Evolutionary conservation across 2,113 vertebrate species (phyloP).

Genomic region (Ailurus styani): DNA sequence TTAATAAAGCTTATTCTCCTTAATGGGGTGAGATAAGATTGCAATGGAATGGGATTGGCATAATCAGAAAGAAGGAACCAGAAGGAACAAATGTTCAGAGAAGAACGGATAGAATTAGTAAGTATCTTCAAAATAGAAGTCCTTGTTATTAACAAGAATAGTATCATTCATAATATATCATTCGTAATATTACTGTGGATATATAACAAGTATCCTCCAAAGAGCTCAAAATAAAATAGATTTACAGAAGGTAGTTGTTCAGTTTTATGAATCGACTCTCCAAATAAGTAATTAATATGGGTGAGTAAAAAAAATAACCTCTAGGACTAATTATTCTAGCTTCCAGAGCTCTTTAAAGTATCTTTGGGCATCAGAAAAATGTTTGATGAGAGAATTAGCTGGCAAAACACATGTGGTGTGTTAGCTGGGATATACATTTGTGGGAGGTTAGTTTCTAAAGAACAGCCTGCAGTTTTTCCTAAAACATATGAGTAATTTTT

Average conservation of each 20-base stretch:
- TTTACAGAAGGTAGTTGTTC: background rate
- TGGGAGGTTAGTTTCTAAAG: background rate
- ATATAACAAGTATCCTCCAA: background rate
- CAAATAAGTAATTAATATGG: conserved; percentile 16
- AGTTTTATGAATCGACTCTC: background rate
- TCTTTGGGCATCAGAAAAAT: background rate
- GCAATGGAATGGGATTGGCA: background rate
- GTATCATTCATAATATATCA: background rate
- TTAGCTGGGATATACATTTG: background rate
- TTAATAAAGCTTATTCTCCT: conserved; percentile 7
- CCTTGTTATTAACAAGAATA: background rate
- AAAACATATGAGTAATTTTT: background rate
- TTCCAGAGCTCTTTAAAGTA: background rate
- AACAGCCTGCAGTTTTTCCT: background rate
- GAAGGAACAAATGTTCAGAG: background rate
- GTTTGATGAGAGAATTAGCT: background rate
- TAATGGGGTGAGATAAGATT: conserved; percentile 35
- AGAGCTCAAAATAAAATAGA: conserved; percentile 13
- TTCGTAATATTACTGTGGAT: background rate
- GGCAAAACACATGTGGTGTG: background rate
- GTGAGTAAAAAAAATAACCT: background rate
- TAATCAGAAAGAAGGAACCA: conserved; percentile 4
- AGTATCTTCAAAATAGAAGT: background rate
- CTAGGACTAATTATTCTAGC: background rate
- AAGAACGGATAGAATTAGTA: background rate